Base-by-base conservation (phyloP, 64 coral and sea anemone species). In the Montipora efflorescens region DNA sequence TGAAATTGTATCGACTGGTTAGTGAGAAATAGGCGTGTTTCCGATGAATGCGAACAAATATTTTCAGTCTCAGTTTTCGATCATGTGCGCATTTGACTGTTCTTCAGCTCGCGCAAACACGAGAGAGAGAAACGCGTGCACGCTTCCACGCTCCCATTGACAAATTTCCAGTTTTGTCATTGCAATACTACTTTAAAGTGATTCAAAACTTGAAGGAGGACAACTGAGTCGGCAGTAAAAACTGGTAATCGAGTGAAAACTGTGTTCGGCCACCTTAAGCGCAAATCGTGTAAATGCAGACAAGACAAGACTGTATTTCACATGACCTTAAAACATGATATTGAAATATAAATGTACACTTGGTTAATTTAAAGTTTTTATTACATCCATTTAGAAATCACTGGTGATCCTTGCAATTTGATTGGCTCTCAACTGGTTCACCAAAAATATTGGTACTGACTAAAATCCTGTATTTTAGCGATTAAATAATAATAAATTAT, bases 181-280 rank as follows among this genome's bases (percentile, higher is more conserved):
- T 8, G 8, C 68, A 19, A 25, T 6, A 25, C 18, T 71, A 71
- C 21, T 71, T 71, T 71, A 21, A 20, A n/a, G 68, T 71, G 68
- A 28, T 21, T 71, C 68, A 71, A 71, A 71, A 71, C 21, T 64
- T 71, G 68, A 71, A 71, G 68, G 18, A 71, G 68, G 68, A 71
- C 18, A 71, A 71, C 68, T 71, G 68, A 19, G 68, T 71, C 68
- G 68, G 68, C 68, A 71, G 20, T 71, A 71, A 71, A 71, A 71
- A 71, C 68, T 19, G 20, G 68, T 71, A 71, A 71, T 71, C 4
- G 8, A 3, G 68, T 28, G 68, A 71, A 71, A 4, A 71, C 68
- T 71, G 68, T 20, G 68, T 71, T 71, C 8, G 68, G 45, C 12
- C 45, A 19, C 45, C 76, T 78, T 78, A 64, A 64, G 28, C 1